Conservation (phyloP, 2,113 vertebrate species). For the Daboia siamensis region DNA sequence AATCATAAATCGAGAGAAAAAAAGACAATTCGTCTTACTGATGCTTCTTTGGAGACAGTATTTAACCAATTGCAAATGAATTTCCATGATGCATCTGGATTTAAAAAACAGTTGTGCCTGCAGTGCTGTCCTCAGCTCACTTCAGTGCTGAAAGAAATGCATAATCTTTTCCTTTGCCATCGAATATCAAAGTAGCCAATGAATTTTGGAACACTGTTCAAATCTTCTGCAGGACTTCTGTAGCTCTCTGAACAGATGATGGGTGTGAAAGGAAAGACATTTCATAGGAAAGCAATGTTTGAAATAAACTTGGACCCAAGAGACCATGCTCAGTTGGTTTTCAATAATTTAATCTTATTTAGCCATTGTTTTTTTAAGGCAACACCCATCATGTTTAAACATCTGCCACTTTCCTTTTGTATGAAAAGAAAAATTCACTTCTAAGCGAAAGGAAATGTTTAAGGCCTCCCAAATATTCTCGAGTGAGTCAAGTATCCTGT, state of each 20-base stretch:
- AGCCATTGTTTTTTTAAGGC: conserved; percentile 34
- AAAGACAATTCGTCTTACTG: background rate
- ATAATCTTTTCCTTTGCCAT: background rate
- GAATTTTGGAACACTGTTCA: background rate
- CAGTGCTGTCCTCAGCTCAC: background rate
- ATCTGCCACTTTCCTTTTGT: background rate
- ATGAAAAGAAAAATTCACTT: background rate
- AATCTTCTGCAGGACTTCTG: conserved; percentile 1
- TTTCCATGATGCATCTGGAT: background rate
- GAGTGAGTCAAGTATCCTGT: background rate
- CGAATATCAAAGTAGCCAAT: background rate
- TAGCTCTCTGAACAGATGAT: conserved; percentile 17
- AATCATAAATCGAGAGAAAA: background rate
- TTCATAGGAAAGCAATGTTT: conserved; percentile 12
- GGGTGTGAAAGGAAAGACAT: conserved; percentile 21
- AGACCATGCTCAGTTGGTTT: conserved; percentile 7
- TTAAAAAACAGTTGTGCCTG: background rate
- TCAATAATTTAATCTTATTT: conserved; percentile 30
- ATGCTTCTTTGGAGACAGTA: background rate
- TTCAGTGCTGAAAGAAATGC: background rate
- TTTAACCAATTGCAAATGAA: background rate
- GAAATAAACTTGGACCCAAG: conserved; percentile 14
- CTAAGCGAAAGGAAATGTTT: background rate
- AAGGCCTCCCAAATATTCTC: conserved; percentile 3
- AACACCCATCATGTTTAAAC: conserved; percentile 15